Conservation (phyloP, 2,888 invertebrate species). For the Hemaris fuciformis region DNA sequence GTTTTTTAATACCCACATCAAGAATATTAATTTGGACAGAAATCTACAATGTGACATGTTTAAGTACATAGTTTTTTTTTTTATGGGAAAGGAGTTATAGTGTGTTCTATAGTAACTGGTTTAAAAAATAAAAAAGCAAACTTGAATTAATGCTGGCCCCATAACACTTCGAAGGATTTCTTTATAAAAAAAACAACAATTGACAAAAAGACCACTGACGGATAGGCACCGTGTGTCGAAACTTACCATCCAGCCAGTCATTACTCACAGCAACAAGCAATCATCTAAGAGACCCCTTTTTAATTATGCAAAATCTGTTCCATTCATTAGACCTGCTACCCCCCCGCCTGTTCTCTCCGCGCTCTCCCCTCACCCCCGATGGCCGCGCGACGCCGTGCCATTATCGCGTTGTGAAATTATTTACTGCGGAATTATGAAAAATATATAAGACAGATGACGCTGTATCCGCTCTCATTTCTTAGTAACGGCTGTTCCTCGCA, state of each 20-base stretch:
- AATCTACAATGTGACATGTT: too few relatives aligned
- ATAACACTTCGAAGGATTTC: not conserved
- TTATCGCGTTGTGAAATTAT: constrained; percentile 60
- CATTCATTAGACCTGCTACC: constrained; percentile 53
- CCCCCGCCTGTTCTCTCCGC: constrained; percentile 29
- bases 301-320: constrained; percentile 78
- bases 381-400: constrained; percentile 37
- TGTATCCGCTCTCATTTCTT: constrained; percentile 59
- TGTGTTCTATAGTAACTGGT: too few relatives aligned
- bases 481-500: not conserved
- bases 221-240: not conserved
- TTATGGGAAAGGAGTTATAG: too few relatives aligned
- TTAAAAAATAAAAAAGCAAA: not conserved
- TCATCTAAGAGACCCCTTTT: constrained; percentile 70
- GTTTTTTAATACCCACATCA: too few relatives aligned
- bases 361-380: constrained; percentile 18
- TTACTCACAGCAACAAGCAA: constrained; percentile 74
- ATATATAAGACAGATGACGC: constrained; percentile 61
- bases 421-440: constrained; percentile 69
- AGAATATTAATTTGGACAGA: too few relatives aligned
- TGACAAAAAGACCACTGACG: not conserved
- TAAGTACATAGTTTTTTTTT: too few relatives aligned
- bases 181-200: not conserved
- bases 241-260: constrained; percentile 30
- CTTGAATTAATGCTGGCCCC: not conserved